These are phyloP conservation scores for Chloroceryle aenea DNA, from an alignment of 2,113 vertebrate species.

Conservation along the genomic window DNA sequence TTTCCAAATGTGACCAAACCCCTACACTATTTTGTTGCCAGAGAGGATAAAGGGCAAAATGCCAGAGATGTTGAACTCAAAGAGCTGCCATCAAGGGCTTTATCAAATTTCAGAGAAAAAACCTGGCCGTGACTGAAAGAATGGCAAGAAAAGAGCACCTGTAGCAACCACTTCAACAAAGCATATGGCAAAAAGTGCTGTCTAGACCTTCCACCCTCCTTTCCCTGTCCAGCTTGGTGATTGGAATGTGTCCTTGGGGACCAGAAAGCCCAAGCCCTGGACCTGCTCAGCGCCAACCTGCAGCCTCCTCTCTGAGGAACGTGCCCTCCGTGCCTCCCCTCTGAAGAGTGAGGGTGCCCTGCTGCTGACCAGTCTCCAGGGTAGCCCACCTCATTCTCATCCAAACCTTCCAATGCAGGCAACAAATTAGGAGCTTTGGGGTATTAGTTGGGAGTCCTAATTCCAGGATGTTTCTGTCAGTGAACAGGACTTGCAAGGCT, in stretches of 20 bases:
- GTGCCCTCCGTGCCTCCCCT: rapidly evolving
- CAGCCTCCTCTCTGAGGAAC: neutral
- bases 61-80: neutral
- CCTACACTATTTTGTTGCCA: neutral
- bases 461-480: neutral
- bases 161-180: neutral
- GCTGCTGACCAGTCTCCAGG: neutral
- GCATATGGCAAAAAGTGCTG: rapidly evolving
- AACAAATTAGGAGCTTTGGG: neutral
- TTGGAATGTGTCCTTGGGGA: neutral
- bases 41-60: neutral
- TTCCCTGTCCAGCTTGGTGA: rapidly evolving
- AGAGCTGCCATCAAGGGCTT: neutral
- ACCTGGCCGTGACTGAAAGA: neutral
- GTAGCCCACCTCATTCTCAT: neutral
- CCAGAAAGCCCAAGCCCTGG: neutral
- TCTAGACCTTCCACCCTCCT: neutral
- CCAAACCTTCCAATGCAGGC: neutral
- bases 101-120: neutral
- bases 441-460: neutral
- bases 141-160: neutral
- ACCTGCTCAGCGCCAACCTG: neutral
- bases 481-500: neutral
- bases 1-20: neutral
- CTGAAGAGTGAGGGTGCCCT: neutral